Conservation (phyloP, 2,797 vertebrate species). For the Hemibagrus guttatus region DNA sequence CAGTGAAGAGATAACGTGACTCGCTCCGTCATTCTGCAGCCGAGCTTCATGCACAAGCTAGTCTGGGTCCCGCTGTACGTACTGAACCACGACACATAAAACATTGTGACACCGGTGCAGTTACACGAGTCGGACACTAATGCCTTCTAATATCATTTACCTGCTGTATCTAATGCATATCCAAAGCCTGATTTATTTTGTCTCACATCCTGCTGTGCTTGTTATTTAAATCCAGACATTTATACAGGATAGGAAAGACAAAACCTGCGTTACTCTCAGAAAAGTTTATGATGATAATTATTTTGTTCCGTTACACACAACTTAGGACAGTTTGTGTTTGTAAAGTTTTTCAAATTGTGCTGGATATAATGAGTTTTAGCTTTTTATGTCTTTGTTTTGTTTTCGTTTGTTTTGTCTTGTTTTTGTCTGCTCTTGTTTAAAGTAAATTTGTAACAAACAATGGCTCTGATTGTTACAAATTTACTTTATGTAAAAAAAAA, state of each 20-base stretch:
- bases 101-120: not conserved
- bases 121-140: slow-evolving; percentile 25
- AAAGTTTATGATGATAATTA: not conserved
- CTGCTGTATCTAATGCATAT: not conserved
- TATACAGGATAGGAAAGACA: not conserved
- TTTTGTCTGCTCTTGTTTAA: too few species aligned
- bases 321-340: too few species aligned
- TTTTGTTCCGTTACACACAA: not conserved
- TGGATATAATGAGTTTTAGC: not conserved
- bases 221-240: slow-evolving; percentile 18
- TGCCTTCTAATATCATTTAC: slow-evolving; percentile 13
- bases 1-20: slow-evolving; percentile 28
- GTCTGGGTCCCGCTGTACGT: not conserved
- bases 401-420: too few species aligned
- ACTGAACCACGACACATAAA: slow-evolving; percentile 21
- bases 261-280: too few species aligned
- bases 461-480: too few species aligned
- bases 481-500: too few species aligned
- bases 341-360: not conserved
- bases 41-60: not conserved
- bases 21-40: slow-evolving; percentile 19
- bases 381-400: too few species aligned
- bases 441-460: too few species aligned
- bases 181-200: slow-evolving; percentile 10
- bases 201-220: slow-evolving; percentile 4